Percentiles rank a stretch among this genome's conserved stretches.
Conservation (phyloP, 2,888 invertebrate genomes). For the Galerucella calmariensis region DNA sequence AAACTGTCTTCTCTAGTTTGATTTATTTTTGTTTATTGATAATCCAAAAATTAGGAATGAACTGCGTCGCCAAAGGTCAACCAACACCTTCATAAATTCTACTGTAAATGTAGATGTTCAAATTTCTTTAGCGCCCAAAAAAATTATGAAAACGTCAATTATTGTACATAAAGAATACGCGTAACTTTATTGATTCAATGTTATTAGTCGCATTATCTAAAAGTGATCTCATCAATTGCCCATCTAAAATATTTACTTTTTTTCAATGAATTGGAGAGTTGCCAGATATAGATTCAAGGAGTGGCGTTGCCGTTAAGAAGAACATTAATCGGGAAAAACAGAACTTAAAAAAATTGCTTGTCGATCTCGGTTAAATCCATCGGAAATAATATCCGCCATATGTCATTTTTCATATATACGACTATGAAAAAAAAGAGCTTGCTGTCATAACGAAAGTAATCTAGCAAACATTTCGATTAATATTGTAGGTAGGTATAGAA, state of each 20-base stretch:
- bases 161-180: no score
- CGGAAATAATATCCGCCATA: constrained; percentile 37
- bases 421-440: constrained; percentile 32
- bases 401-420: constrained; percentile 36
- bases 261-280: background rate
- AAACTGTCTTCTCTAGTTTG: no score
- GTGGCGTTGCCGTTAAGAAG: background rate
- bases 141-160: no score
- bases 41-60: no score
- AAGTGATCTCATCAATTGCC: background rate
- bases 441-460: constrained; percentile 50
- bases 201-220: background rate
- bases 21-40: no score
- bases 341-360: constrained; percentile 11
- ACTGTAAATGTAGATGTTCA: no score
- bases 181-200: no score
- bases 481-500: constrained; percentile 50
- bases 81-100: no score
- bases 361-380: constrained; percentile 18
- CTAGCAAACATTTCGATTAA: constrained; percentile 54
- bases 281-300: background rate
- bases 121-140: no score
- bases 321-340: constrained; percentile 1
- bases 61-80: no score
- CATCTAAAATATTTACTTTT: background rate